Conservation (phyloP, 2,888 invertebrate genomes). For the Plebejus argus region DNA sequence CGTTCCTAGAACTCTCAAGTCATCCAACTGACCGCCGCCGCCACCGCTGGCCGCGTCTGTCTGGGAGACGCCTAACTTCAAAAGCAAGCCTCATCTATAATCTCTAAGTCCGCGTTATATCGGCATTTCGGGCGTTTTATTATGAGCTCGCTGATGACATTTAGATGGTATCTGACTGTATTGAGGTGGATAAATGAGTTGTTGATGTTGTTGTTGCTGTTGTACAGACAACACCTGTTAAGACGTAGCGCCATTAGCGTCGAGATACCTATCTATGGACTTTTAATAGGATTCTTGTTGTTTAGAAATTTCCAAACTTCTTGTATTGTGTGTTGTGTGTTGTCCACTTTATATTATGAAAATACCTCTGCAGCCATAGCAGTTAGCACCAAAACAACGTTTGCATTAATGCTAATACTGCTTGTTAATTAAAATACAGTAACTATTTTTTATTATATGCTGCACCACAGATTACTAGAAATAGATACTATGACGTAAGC, state of each 20-base stretch:
- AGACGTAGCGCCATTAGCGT: conserved; percentile 34
- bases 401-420: no score
- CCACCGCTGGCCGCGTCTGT: no score
- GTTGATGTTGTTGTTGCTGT: conserved; percentile 47
- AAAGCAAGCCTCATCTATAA: conserved; percentile 38
- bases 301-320: neutral
- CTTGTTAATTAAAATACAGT: no score
- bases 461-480: no score
- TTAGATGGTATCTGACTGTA: conserved; percentile 70
- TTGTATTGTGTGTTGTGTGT: no score
- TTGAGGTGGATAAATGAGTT: conserved; percentile 74
- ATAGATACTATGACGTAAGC: no score
- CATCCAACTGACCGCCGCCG: no score
- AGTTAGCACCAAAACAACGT: no score
- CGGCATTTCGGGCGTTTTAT: conserved; percentile 68
- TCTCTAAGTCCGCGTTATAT: conserved; percentile 46
- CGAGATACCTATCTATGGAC: neutral
- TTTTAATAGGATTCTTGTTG: conserved; percentile 4
- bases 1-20: no score
- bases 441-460: no score
- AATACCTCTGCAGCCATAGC: no score
- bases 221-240: conserved; percentile 42
- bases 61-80: no score
- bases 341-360: neutral
- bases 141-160: conserved; percentile 66